These are phyloP conservation scores for Oasisia sp. DNA, from an alignment of 2,888 invertebrate species.

Conservation along the genomic window DNA sequence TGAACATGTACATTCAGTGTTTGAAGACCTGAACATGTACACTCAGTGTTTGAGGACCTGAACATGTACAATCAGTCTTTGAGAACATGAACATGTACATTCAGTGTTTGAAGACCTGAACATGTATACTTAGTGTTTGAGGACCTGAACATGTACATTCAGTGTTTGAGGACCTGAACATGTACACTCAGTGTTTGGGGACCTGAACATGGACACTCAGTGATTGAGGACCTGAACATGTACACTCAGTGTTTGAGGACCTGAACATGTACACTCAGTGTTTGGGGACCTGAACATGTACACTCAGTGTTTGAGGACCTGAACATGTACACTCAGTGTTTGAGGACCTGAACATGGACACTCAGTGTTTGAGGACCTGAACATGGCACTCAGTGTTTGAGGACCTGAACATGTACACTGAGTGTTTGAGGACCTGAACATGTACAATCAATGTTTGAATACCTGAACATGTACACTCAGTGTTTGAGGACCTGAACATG, in stretches of 20 bases:
- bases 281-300: not conserved
- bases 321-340: not conserved
- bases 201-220: not conserved
- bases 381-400: not conserved
- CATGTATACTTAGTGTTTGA: too few relatives aligned
- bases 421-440: not conserved
- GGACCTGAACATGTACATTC: not conserved
- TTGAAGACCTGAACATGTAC: too few relatives aligned
- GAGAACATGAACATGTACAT: too few relatives aligned
- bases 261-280: not conserved
- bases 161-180: not conserved
- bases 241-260: not conserved
- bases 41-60: too few relatives aligned
- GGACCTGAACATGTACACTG: not conserved
- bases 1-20: too few relatives aligned
- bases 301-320: not conserved
- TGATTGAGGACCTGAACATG: not conserved
- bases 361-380: not conserved
- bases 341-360: not conserved
- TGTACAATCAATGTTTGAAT: not conserved
- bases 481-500: not conserved
- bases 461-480: not conserved
- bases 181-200: not conserved
- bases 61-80: too few relatives aligned
- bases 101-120: too few relatives aligned